Base-by-base conservation (phyloP, 2,797 vertebrate genomes). In the Lepidocolaptes lacrymiger region DNA sequence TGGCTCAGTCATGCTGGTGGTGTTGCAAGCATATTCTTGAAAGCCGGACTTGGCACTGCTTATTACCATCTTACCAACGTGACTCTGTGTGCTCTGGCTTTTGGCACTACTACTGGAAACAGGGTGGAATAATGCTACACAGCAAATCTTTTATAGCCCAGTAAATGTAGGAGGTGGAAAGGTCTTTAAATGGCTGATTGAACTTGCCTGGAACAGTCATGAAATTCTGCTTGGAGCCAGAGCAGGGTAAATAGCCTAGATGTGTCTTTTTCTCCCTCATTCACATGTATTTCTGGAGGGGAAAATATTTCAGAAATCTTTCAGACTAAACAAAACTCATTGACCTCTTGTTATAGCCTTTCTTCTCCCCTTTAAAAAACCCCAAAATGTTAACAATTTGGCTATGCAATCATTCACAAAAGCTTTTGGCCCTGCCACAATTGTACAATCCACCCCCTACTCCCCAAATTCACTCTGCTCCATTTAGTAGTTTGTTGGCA, bases 301-400 rank as follows among this genome's bases (percentile, higher is more conserved):
- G 26, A 43, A 59, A 58, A 52, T 12, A 78, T 74, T 52, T 86
- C 7, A 1, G 68, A 79, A 88, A 43, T 58, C 44, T 41, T 87
- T 96, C 56, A 92, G 92, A 93, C 84, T 94, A 83, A 96, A 92
- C 55, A 93, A 63, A 96, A 43, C 91, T 85, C 39, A 81, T 43
- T 87, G 91, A 93, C 91, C 55, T 84, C 59, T 84, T 66, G 13
- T 67, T 78, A 77, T 4, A 94, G 64, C n/a, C 26, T 75, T 36
- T 64, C 22, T 64, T 56, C 2, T 46, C 12, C 9, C n/a, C 8
- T 46, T 4, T 34, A 73, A 63, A 48, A 39, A 80, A 67, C 43
- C 52, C 52, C 19, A 41, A 54, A 44, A 24, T 55, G 2, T 20
- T 39, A 69, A 67, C 27, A 52, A 39, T 51, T 94, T 54, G 73